Evolutionary conservation across 1,140 invertebrate genomes (phyloP), one percentile per base, ranked within the genome.

Genomic region (Euglossa dilemma): DNA sequence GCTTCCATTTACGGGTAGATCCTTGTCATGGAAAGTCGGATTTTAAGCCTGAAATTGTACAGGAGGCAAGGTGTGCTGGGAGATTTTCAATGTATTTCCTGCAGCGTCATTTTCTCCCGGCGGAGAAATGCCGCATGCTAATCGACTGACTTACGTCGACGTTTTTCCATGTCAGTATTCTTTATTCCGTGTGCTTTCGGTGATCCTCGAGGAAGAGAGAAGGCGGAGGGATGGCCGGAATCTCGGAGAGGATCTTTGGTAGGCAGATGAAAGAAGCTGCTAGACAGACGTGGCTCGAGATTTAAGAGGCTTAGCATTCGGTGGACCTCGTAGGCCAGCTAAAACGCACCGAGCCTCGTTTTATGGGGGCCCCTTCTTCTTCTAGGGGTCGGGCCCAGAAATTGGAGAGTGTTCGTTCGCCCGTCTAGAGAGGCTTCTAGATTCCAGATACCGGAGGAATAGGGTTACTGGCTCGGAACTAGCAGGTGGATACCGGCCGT

Each of bases 381-480:
- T 81, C 87, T 88, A 88, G 77, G 77, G 80, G 36, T 54, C 74
- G 61, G 87, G 77, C 80, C 75, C 87, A 73, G 63, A 89, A 89
- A 89, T 85, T 89, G 85, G 87, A 89, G 76, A 89, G 80, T 57
- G 77, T 80, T 88, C 69, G 75, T 80, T 88, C 71, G 63, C 23
- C 87, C 66, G 78, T 85, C 71, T 80, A 87, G 80, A 82, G 79
- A 87, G 79, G 78, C 81, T 84, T 84, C 89, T 87, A 90, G 89
- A 91, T 91, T 87, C 79, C 54, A 90, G 89, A 91, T 91, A 90
- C 74, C 81, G 57, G 54, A 83, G 87, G 87, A 88, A 90, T 90
- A 90, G 89, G 85, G 85, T 91, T 91, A 90, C 89, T 83, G 83
- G 77, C 86, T 89, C 77, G 78, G 50, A 79, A 81, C 85, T 88